phyloP scores from a whole-genome alignment of 2,797 vertebrate genomes.

The Setipinna tenuifilis region DNA sequence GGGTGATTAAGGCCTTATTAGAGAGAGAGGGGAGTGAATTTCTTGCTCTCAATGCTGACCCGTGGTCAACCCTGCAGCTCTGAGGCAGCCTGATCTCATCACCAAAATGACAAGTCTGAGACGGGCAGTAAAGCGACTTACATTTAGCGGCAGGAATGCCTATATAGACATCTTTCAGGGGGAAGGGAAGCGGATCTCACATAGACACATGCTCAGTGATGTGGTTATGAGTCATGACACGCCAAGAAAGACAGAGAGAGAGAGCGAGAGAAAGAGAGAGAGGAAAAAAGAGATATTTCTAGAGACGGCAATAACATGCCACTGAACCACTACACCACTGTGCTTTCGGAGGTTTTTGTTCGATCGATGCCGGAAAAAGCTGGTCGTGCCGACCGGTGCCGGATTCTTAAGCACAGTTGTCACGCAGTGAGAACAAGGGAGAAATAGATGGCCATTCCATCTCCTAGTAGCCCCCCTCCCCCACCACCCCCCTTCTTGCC shows the following conservation, averaged over 20 bases:
- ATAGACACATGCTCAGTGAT: background rate
- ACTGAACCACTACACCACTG: conserved; percentile 1
- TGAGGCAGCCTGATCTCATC: conserved; percentile 24
- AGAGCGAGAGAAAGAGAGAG: background rate
- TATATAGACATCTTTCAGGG: background rate
- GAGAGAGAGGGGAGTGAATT: background rate
- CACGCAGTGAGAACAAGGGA: conserved; percentile 34
- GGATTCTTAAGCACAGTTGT: conserved; percentile 29
- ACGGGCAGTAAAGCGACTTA: background rate
- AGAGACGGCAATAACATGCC: background rate
- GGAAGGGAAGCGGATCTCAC: background rate
- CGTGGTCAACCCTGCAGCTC: conserved; percentile 11
- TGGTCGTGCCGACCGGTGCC: background rate
- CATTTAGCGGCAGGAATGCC: background rate
- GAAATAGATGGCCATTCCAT: conserved; percentile 50
- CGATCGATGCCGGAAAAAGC: background rate
- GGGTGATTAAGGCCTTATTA: conserved; percentile 78
- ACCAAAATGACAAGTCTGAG: conserved; percentile 30
- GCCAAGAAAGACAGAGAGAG: background rate
- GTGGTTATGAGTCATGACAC: conserved; percentile 36
- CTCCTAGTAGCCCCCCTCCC: conserved; percentile 26
- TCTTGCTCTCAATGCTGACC: conserved; percentile 12
- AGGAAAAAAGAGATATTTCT: background rate
- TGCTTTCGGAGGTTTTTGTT: conserved; percentile 12
- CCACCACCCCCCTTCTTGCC: background rate